These are phyloP conservation scores for Ammodytes dubius DNA, from an alignment of 2,113 vertebrate species.

Conservation along the genomic window DNA sequence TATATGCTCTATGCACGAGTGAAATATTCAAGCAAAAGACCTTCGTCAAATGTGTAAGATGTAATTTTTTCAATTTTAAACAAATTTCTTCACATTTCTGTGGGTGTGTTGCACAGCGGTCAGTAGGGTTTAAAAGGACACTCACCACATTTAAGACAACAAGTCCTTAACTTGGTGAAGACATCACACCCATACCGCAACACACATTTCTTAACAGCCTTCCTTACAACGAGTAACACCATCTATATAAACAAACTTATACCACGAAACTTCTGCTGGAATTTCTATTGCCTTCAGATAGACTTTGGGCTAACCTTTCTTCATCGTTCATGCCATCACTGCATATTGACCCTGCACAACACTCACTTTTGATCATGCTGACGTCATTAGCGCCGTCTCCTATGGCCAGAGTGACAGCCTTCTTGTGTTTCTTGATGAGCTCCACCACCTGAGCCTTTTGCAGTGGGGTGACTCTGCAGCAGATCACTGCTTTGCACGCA, in stretches of 20 bases:
- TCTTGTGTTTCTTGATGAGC: constrained; percentile 95
- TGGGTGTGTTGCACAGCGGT: background rate
- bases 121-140: background rate
- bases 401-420: constrained; percentile 93
- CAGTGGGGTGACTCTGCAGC: constrained; percentile 94
- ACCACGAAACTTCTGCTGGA: constrained; percentile 33
- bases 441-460: constrained; percentile 98
- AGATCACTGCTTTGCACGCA: constrained; percentile 94
- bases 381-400: constrained; percentile 95
- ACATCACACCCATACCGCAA: constrained; percentile 36
- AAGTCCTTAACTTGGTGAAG: constrained; percentile 13
- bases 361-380: constrained; percentile 98
- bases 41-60: background rate
- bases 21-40: background rate
- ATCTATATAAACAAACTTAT: constrained; percentile 35
- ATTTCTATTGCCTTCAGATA: constrained; percentile 30
- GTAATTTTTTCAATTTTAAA: background rate
- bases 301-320: constrained; percentile 9
- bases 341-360: background rate
- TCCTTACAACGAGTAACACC: constrained; percentile 2
- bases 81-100: background rate
- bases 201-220: constrained; percentile 48
- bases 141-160: background rate
- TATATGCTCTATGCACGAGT: background rate
- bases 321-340: background rate